Evolutionary conservation across 2,797 vertebrate species (phyloP).

Genomic region (Liparis tanakae): DNA sequence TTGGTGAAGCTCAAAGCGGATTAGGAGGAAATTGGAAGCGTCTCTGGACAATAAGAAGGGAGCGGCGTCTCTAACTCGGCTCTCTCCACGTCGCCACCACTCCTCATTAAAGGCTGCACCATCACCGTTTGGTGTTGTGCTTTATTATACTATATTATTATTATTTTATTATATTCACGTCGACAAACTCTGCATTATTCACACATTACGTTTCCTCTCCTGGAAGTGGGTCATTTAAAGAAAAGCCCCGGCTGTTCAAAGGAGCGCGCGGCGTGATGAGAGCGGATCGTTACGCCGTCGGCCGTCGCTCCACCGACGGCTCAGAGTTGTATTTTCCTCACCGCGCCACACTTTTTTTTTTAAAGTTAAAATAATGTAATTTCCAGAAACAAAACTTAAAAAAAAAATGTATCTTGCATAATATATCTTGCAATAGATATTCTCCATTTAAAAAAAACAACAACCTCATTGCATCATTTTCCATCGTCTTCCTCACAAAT

Average conservation of each 20-base stretch:
- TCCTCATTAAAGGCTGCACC: constrained; percentile 35
- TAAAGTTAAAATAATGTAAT: no score
- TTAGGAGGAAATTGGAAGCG: not conserved
- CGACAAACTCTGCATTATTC: constrained; percentile 53
- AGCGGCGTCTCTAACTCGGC: not conserved
- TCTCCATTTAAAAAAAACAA: no score
- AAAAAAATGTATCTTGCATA: no score
- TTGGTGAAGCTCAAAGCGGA: not conserved
- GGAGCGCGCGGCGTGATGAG: constrained; percentile 55
- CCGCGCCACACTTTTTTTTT: constrained; percentile 10
- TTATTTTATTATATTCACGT: constrained; percentile 56
- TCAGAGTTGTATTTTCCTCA: constrained; percentile 27
- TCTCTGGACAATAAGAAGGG: not conserved
- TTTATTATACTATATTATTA: constrained; percentile 59
- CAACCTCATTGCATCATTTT: no score
- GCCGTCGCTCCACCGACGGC: not conserved
- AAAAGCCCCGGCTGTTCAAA: constrained; percentile 62
- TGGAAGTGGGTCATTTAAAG: constrained; percentile 50
- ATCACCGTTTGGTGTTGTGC: constrained; percentile 48
- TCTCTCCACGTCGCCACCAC: constrained; percentile 25
- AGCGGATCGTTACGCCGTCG: constrained; percentile 29
- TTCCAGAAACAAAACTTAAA: no score
- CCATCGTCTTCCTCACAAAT: no score
- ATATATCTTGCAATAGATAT: no score
- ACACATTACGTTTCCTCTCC: constrained; percentile 40